These are phyloP conservation scores for Arge pagana DNA, from an alignment of 2,888 invertebrate genomes.

Conservation along the genomic window DNA sequence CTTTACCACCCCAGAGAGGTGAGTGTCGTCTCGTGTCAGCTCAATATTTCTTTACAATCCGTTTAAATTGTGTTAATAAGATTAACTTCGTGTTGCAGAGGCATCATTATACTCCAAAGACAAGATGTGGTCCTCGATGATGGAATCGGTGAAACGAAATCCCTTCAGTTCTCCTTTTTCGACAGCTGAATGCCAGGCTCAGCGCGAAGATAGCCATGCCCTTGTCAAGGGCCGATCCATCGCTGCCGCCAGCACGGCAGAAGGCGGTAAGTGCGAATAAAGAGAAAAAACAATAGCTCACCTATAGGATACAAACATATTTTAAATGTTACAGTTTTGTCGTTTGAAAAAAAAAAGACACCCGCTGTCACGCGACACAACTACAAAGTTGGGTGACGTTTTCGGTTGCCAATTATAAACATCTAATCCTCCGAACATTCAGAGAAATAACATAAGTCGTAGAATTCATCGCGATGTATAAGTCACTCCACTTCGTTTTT, in stretches of 20 bases:
- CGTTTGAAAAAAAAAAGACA: too few species aligned
- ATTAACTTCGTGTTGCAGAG: constrained; percentile 28
- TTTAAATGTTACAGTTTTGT: too few species aligned
- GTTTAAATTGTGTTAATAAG: neutral
- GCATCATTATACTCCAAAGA: constrained; percentile 30
- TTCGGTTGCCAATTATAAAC: too few species aligned
- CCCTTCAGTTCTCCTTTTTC: constrained; percentile 55
- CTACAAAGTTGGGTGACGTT: too few species aligned
- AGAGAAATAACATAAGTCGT: too few species aligned
- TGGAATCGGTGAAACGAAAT: constrained; percentile 57
- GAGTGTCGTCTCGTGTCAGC: constrained; percentile 32
- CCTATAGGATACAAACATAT: too few species aligned
- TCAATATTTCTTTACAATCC: neutral
- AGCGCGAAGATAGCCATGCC: constrained; percentile 41
- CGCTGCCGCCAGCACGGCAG: constrained; percentile 51
- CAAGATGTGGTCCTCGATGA: constrained; percentile 58
- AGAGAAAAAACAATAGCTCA: neutral
- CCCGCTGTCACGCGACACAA: too few species aligned
- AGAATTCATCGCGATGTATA: too few species aligned
- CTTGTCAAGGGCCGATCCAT: constrained; percentile 55
- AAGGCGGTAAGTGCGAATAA: constrained; percentile 49
- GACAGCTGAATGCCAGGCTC: constrained; percentile 54
- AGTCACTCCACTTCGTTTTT: too few species aligned
- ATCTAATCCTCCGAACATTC: too few species aligned
- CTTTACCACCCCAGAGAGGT: constrained; percentile 41